Evolutionary conservation across 2,797 vertebrate species (phyloP), one percentile per base, ranked within the genome.

Genomic region (Cryptoblepharus egeriae): DNA sequence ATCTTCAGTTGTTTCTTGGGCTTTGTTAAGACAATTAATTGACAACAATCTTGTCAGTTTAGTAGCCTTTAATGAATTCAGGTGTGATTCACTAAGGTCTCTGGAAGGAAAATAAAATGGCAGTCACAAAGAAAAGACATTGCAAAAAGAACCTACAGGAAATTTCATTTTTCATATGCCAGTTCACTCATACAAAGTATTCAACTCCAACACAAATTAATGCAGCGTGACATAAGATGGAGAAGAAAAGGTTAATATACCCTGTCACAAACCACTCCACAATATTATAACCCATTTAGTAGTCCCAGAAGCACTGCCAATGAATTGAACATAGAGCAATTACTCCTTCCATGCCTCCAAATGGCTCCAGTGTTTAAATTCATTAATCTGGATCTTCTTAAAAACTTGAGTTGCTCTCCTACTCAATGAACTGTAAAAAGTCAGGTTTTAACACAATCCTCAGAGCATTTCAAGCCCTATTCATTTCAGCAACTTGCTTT

Each of bases 121-220:
- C 45, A 49, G 24, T 63, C n/a, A 52, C 13, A 26, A 55, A 60
- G 24, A n/a, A 16, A 69, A 75, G 7, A 26, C 30, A 42, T 37
- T 24, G n/a, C 61, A 45, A 11, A 68, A 68, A 82, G 30, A 45
- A 60, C 24, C 24, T 60, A 2, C 20, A 58, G 18, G n/a, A 68
- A 70, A 58, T 22, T 58, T 61, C 42, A 68, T 75, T 58, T 68
- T 73, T 75, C 39, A 45, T 8, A 35, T 60, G 24, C 52, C 18
- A 28, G 32, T 75, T 68, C 15, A 30, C 55, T 68, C 4, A 18
- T 75, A 69, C 39, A 67, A 75, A 37, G 22, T 75, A 75, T 82
- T 82, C 67, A 82, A 58, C 55, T 45, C 73, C 64, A 49, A 58
- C 35, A n/a, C n/a, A 82, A 69, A 82, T 82, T 68, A 75, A 75